Evolutionary conservation across 30 jellyfish, hydroid and myxozoan species (phyloP), one percentile per base, ranked within the genome.

Genomic region (Chironex yamaguchii): DNA sequence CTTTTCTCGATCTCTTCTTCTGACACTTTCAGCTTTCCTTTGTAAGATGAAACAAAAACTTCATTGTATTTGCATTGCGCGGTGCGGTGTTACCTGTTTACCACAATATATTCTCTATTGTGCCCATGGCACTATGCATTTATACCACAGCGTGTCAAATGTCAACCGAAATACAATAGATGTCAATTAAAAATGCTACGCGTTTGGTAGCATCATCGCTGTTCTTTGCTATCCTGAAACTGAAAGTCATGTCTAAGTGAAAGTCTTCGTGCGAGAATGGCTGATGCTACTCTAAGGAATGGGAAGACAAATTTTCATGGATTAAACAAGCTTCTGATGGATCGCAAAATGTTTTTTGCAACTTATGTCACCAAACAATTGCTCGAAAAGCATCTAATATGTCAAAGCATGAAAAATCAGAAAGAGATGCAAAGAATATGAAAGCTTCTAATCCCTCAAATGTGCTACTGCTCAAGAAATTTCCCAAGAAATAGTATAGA

Each of bases 261-360:
- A 42, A 42, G 34, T 67, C 85, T 71, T 71, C 48, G 28, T 48
- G 48, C 42, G 84, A 70, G 84, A 22, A 70, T 70, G 84, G 77
- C 28, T 11, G 68, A 26, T 69, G 42, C 14, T 31, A 71, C 71
- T 25, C 33, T 36, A 22, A 71, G 76, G 35, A 68, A 71, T 33
- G 85, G 71, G 71, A 76, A 53, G 89, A 76, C 62, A 76, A 76
- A 76, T 76, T 42, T 12, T 14, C 80, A 2, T 76, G 89, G 89
- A 34, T 0, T 9, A 76, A 76, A 36, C 89, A 27, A 76, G 89
- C 89, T 52, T 51, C 79, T 76, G 89, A 49, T 49, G 89, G 89
- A 49, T 14, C 62, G 3, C 80, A 76, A 53, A 76, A 53, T 29
- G 84, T 21, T 26, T 76, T 49, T 76, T 76, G 89, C 34, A 76